Base-by-base conservation (phyloP, 2,113 vertebrate species). In the Apistogramma diplotaenia region DNA sequence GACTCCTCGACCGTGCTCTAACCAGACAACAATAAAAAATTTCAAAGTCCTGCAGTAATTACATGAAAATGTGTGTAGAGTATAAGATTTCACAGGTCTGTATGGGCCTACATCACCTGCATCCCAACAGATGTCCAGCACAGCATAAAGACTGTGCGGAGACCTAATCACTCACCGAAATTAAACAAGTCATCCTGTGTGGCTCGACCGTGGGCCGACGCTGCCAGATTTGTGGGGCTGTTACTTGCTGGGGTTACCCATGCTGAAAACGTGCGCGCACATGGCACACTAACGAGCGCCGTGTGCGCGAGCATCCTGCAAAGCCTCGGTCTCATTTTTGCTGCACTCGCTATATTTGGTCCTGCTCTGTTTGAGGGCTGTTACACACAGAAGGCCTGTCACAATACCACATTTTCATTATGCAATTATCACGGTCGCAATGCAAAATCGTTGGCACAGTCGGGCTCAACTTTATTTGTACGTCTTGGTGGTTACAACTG, bases 251-350 rank as follows among this genome's bases (percentile, higher is more conserved):
- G 29, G 90, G 19, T 67, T 67, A 82, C 75, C 71, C 88, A 46
- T 71, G 86, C 79, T 83, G 90, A 88, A 88, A 87, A 87, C 73
- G 58, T 81, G 6, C 13, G 74, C 78, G 78, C 89, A 91, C 87
- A 89, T 91, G 83, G 78, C 67, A 40, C 80, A 61, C 77, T 51
- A 76, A 85, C 74, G 21, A 73, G 80, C 18, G 25, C 58, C 7
- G 49, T 43, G 75, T 25, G 46, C 46, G 51, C 46, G 51, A 6
- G 61, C 33, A 16, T 31, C 19, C 19, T 72, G 75, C 58, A 79
- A 35, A 80, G 61, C 61, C 1, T 31, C 35, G 6, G 23, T 31
- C 27, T 67, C 15, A 3, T 76, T 67, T 43, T 58, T 21, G 23
- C 18, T 29, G 54, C 57, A 37, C 37, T 55, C 31, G 4, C 16